These are phyloP conservation scores for Bothrops jararaca DNA, from an alignment of 2,113 vertebrate species.

Conservation along the genomic window DNA sequence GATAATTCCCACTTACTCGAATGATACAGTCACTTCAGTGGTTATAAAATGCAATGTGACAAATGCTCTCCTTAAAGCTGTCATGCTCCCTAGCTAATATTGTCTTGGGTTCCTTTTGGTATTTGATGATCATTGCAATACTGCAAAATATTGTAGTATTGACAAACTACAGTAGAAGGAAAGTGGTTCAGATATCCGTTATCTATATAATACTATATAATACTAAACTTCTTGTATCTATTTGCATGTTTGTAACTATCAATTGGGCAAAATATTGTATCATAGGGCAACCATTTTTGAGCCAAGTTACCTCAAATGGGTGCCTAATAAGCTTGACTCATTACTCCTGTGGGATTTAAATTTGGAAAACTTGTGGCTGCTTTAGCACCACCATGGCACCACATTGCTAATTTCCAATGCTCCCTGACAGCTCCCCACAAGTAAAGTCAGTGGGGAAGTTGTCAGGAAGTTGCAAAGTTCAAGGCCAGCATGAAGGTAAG, in stretches of 20 bases:
- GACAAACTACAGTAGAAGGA: background rate
- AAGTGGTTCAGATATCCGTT: background rate
- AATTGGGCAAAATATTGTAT: background rate
- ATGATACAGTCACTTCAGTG: slow-evolving; percentile 16
- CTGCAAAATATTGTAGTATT: background rate
- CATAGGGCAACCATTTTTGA: background rate
- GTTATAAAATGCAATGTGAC: slow-evolving; percentile 38
- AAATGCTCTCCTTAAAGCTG: slow-evolving; percentile 23
- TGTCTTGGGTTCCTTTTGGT: background rate
- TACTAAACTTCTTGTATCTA: background rate
- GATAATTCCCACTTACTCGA: slow-evolving; percentile 53
- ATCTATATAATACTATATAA: background rate
- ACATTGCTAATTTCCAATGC: background rate
- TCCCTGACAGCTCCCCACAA: background rate
- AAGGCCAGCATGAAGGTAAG: no score
- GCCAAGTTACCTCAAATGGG: background rate
- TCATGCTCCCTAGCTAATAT: background rate
- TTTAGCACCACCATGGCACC: background rate
- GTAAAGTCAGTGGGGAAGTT: no score
- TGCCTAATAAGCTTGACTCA: background rate
- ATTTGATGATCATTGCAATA: background rate
- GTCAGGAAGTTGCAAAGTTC: no score
- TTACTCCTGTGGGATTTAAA: background rate
- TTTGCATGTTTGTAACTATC: background rate
- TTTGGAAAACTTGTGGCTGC: background rate